phyloP scores from a whole-genome alignment of 1,140 invertebrate species.

The Andricus grossulariae region DNA sequence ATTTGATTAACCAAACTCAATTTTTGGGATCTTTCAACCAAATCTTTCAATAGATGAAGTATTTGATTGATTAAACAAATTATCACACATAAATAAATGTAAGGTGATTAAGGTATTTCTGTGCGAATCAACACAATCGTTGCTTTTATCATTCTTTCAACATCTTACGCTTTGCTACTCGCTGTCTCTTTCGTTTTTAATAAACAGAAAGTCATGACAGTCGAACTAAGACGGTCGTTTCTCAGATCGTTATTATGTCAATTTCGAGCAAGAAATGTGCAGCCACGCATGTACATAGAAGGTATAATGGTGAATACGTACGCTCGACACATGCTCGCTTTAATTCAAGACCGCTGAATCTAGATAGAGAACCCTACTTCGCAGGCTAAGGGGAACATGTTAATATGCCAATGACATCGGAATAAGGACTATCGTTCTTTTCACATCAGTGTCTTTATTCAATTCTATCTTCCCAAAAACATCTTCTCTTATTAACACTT shows the following conservation, averaged over 20 bases:
- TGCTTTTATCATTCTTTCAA: no score
- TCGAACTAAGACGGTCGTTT: neutral
- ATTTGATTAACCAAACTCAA: no score
- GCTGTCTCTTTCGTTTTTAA: conserved; percentile 33
- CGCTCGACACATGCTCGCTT: neutral
- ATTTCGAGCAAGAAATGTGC: conserved; percentile 24
- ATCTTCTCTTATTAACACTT: neutral
- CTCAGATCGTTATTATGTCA: conserved; percentile 23
- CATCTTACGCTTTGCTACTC: neutral
- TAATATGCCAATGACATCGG: conserved; percentile 22
- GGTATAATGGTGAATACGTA: conserved; percentile 13
- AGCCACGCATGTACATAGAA: conserved; percentile 18
- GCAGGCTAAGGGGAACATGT: conserved; percentile 17
- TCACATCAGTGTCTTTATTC: conserved; percentile 15
- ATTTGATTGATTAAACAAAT: no score
- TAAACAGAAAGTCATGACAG: neutral
- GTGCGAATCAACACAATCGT: no score
- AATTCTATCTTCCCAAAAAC: neutral
- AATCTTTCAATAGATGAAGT: no score
- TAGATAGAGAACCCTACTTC: conserved; percentile 18
- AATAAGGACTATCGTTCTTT: conserved; percentile 25
- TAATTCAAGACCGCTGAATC: conserved; percentile 17
- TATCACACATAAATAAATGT: neutral
- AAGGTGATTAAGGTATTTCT: no score
- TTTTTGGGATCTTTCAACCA: no score